phyloP scores from a whole-genome alignment of 1,140 invertebrate genomes.

The Temnothorax curvispinosus region DNA sequence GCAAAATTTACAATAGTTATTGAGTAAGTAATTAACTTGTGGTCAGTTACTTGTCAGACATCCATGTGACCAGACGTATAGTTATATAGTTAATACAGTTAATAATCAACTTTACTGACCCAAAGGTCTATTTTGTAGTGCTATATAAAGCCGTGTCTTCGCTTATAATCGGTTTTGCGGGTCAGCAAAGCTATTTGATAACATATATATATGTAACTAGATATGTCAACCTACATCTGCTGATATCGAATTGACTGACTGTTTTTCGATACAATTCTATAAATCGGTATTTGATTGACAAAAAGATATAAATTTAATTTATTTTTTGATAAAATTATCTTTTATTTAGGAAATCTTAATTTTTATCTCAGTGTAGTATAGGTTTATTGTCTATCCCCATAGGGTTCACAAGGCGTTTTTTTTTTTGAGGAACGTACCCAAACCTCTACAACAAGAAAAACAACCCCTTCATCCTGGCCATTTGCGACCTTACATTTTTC shows the following conservation, averaged over 20 bases:
- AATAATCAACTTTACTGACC: conserved; percentile 1
- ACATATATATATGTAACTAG: neutral
- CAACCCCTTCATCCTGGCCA: too few relatives aligned
- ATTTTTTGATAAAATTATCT: neutral
- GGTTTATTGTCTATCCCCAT: too few relatives aligned
- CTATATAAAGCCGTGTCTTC: neutral
- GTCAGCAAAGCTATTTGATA: neutral
- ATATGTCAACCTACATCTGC: neutral
- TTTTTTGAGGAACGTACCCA: too few relatives aligned
- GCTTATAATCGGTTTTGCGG: conserved; percentile 8
- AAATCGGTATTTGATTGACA: neutral
- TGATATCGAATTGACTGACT: neutral
- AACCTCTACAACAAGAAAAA: too few relatives aligned
- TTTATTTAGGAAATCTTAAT: neutral
- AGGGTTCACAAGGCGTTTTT: too few relatives aligned
- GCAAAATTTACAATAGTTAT: too few relatives aligned
- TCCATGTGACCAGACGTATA: too few relatives aligned
- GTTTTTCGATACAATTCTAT: neutral
- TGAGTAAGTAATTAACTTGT: too few relatives aligned
- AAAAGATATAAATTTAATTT: neutral
- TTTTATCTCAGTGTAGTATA: neutral
- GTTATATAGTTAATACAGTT: neutral
- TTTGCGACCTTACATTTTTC: too few relatives aligned
- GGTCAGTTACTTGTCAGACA: too few relatives aligned
- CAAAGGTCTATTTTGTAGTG: neutral